Base-by-base conservation (phyloP, 2,797 vertebrate species). In the Hydrophis major region DNA sequence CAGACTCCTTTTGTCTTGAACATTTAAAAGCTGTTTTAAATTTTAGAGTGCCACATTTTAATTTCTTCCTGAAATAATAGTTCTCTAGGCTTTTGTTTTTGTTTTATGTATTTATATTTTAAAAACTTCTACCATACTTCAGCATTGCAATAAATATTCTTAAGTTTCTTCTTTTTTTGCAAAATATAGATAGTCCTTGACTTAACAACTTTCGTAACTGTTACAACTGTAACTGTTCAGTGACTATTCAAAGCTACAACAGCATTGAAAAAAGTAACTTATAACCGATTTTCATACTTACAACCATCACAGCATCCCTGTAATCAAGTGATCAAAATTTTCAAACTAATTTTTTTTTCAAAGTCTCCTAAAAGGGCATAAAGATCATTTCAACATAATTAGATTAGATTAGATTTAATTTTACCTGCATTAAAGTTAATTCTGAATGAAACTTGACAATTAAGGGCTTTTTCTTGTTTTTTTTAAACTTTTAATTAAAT, bases 381-480 rank as follows among this genome's bases (percentile, higher is more conserved):
- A 83, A 87, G 27, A 0, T 16, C 1, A 28, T 87, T 69, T 87
- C 88, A 1, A 2, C 91, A 57, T 92, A 14, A 93, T 93, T 88
- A 94, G 27, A 96, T 86, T 95, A 91, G 53, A 0, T 87, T 14
- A 61, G 0, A 28, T 60, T 92, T 1, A 0, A 10, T 89, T 66
- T 0, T 0, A 57, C 92, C 94, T 95, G 2, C 66, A 0, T 87
- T 14, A 69, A 0, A 28, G 57, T 92, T 1, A 0, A 10, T 88
- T 61, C 92, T 88, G 42, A 93, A 92, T 93, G 32, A n/a, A 78
- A 27, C 6, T 20, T 92, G 91, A 14, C 59, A 92, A 87, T 92
- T 93, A 69, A 93, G 86, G 25, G 2, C 2, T 12, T 42, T 91
- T 92, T 27, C 86, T 93, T 95, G 50, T 92, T 69, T 50, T 94